Evolutionary conservation across 2,888 invertebrate species (phyloP).

Genomic region (Caenorhabditis sp.): DNA sequence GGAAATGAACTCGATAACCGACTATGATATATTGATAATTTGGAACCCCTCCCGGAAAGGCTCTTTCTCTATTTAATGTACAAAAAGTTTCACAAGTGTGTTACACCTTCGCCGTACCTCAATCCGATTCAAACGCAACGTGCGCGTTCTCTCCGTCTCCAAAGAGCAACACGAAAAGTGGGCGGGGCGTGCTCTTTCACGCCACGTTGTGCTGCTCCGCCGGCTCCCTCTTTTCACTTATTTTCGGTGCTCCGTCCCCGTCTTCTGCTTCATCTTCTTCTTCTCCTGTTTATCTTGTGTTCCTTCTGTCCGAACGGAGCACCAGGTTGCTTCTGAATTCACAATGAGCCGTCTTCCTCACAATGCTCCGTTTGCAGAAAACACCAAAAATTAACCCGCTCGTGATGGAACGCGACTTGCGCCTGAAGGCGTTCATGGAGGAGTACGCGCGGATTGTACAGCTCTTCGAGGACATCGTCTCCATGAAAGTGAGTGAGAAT

Average conservation of each 20-base stretch:
- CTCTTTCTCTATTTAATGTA: neutral
- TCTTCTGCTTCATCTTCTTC: slow-evolving; percentile 7
- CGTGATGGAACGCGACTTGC: slow-evolving; percentile 63
- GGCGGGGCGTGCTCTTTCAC: slow-evolving; percentile 47
- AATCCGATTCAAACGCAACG: slow-evolving; percentile 4
- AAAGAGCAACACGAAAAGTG: slow-evolving; percentile 41
- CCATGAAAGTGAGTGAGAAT: slow-evolving; percentile 65
- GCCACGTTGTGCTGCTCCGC: slow-evolving; percentile 18
- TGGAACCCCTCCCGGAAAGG: neutral
- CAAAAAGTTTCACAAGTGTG: slow-evolving; percentile 5
- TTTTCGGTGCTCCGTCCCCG: slow-evolving; percentile 13
- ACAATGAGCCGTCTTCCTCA: neutral
- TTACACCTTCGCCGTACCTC: slow-evolving; percentile 21
- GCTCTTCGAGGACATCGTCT: slow-evolving; percentile 64
- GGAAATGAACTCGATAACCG: slow-evolving; percentile 21
- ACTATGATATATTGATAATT: too few relatives aligned
- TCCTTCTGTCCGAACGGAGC: slow-evolving; percentile 14
- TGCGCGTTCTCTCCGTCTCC: slow-evolving; percentile 31
- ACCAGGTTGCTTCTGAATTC: slow-evolving; percentile 20
- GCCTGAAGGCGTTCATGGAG: slow-evolving; percentile 67
- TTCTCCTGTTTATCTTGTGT: slow-evolving; percentile 12
- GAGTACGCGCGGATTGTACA: slow-evolving; percentile 62
- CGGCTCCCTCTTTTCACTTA: slow-evolving; percentile 16
- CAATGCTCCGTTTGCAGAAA: neutral
- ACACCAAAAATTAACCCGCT: slow-evolving; percentile 24